Percentiles rank a stretch among this genome's conserved stretches.
phyloP scores from a whole-genome alignment of 2,888 invertebrate species.

The Drosophila antonietae region DNA sequence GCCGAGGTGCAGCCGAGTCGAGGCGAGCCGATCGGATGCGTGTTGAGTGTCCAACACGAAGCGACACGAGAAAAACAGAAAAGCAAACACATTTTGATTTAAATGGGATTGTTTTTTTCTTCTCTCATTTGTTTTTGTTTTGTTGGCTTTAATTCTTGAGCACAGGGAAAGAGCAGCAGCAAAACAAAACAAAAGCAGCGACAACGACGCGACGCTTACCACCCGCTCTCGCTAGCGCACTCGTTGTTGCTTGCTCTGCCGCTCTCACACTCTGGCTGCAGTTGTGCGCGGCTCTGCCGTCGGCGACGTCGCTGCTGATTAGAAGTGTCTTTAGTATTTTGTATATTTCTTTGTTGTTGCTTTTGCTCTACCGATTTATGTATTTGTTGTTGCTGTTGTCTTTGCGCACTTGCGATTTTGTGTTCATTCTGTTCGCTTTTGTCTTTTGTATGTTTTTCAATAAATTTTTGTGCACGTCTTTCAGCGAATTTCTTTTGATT shows the following conservation, averaged over 20 bases:
- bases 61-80: constrained; percentile 45
- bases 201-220: constrained; percentile 8
- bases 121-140: constrained; percentile 37
- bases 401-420: constrained; percentile 43
- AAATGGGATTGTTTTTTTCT: constrained; percentile 70
- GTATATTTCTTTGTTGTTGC: constrained; percentile 22
- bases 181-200: constrained; percentile 45
- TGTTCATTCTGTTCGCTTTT: constrained; percentile 37
- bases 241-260: constrained; percentile 31
- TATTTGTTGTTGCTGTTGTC: constrained; percentile 32
- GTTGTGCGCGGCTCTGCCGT: constrained; percentile 14
- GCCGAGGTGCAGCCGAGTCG: constrained; percentile 22
- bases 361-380: constrained; percentile 1
- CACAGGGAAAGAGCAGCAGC: constrained; percentile 34
- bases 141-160: constrained; percentile 40
- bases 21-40: constrained; percentile 22
- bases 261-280: constrained; percentile 22
- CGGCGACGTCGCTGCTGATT: constrained; percentile 46
- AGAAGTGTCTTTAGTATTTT: constrained; percentile 60
- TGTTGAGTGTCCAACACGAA: neutral
- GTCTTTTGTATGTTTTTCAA: constrained; percentile 70
- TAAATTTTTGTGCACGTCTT: constrained; percentile 72
- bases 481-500: constrained; percentile 67
- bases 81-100: constrained; percentile 71
- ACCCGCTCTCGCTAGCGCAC: constrained; percentile 12